Evolutionary conservation across 2,113 vertebrate species (phyloP).

Genomic region (Amphilophus citrinellus): DNA sequence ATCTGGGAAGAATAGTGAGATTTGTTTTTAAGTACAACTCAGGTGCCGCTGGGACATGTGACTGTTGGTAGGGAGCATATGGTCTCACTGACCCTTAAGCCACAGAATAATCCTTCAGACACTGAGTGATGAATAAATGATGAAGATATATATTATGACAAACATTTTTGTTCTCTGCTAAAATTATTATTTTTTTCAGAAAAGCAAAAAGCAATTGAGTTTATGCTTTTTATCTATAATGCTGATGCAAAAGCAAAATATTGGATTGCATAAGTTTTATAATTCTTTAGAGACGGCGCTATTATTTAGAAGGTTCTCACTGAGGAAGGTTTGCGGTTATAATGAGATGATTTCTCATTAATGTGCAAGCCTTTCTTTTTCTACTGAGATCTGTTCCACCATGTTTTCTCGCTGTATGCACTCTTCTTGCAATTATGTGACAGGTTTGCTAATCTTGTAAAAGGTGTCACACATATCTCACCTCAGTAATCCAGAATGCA

Average conservation of each 20-base stretch:
- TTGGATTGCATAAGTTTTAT: not conserved
- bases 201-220: conserved; percentile 3
- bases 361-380: conserved; percentile 17
- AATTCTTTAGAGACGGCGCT: not conserved
- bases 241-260: not conserved
- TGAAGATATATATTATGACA: conserved; percentile 7
- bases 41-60: conserved; percentile 24
- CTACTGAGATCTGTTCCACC: conserved; percentile 41
- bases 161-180: conserved; percentile 13
- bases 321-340: conserved; percentile 9
- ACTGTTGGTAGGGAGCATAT: conserved; percentile 42
- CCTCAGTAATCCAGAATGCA: conserved; percentile 22
- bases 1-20: not conserved
- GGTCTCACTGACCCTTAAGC: conserved; percentile 33
- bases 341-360: conserved; percentile 25
- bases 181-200: not conserved
- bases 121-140: not conserved
- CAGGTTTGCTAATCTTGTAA: conserved; percentile 51
- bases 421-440: conserved; percentile 44
- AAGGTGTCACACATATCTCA: conserved; percentile 48
- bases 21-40: not conserved
- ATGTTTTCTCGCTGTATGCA: conserved; percentile 20
- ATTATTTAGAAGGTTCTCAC: conserved; percentile 6
- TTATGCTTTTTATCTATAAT: not conserved
- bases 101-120: conserved; percentile 13